A percentile compares a stretch with the other conserved stretches of the same genome.
Evolutionary conservation across 2,888 invertebrate genomes (phyloP).

Genomic region (Abrostola triplasia): DNA sequence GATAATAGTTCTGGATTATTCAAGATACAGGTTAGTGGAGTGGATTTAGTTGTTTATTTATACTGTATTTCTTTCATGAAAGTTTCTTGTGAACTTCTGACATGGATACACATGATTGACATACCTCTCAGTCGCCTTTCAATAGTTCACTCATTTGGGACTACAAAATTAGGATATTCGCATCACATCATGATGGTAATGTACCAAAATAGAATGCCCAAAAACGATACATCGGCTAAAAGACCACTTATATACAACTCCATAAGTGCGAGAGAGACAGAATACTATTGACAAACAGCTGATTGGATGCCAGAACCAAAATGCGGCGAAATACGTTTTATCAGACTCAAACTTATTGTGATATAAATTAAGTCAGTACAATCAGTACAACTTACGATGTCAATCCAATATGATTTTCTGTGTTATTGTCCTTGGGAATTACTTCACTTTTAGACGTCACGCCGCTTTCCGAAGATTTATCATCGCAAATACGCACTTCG

Average conservation of each 20-base stretch:
- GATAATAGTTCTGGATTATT: slow-evolving; percentile 45
- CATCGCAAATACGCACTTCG: slow-evolving; percentile 52
- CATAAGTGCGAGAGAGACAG: slow-evolving; percentile 74
- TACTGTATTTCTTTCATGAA: slow-evolving; percentile 3
- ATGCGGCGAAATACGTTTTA: slow-evolving; percentile 41
- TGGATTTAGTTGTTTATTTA: slow-evolving; percentile 15
- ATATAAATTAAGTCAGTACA: slow-evolving; percentile 18
- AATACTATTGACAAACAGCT: slow-evolving; percentile 85
- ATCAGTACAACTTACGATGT: slow-evolving; percentile 63
- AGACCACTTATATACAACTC: slow-evolving; percentile 70
- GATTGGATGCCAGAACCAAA: slow-evolving; percentile 62
- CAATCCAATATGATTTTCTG: slow-evolving; percentile 57
- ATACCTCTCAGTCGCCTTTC: slow-evolving; percentile 74
- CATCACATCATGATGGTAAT: slow-evolving; percentile 86
- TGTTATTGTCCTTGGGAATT: slow-evolving; percentile 60
- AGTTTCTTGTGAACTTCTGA: slow-evolving; percentile 6
- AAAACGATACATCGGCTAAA: slow-evolving; percentile 82
- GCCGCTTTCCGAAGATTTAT: slow-evolving; percentile 55
- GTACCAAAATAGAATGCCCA: slow-evolving; percentile 88
- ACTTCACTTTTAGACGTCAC: slow-evolving; percentile 64
- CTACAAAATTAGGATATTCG: slow-evolving; percentile 82
- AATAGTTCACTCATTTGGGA: slow-evolving; percentile 73
- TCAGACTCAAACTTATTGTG: slow-evolving; percentile 13
- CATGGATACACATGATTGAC: slow-evolving; percentile 37
- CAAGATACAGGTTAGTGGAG: slow-evolving; percentile 40